A percentile compares a stretch with the other conserved stretches of the same genome.
Conservation (phyloP, 2,797 vertebrate species). For the Cynopterus sphinx region DNA sequence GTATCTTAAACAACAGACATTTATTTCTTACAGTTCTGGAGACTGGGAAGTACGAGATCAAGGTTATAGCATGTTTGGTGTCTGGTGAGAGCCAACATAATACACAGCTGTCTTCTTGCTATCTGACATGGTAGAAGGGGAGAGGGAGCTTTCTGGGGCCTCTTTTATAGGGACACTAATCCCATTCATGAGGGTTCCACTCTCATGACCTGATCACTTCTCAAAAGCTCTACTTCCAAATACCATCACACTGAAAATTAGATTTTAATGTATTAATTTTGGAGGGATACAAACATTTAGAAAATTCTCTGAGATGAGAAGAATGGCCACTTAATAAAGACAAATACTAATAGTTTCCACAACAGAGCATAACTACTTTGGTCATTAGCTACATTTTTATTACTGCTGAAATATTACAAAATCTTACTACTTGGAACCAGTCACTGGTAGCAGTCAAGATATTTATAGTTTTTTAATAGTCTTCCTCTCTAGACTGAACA, state of each 20-base stretch:
- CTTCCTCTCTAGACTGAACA: not conserved
- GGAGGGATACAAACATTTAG: not conserved
- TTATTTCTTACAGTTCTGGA: not conserved
- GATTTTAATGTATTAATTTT: not conserved
- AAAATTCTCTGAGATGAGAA: not conserved
- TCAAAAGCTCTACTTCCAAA: not conserved
- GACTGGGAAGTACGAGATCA: not conserved
- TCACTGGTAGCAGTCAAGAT: not conserved
- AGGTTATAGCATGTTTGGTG: not conserved
- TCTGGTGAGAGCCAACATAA: not conserved
- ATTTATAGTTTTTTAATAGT: not conserved
- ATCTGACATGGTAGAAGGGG: not conserved
- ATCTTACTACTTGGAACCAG: not conserved
- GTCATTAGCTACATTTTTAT: slow-evolving; percentile 18
- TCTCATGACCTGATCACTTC: not conserved
- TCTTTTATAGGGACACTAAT: not conserved
- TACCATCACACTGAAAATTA: not conserved
- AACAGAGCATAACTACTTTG: slow-evolving; percentile 16
- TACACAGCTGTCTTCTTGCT: not conserved
- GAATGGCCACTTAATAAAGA: not conserved
- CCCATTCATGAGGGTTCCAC: not conserved
- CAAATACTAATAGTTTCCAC: slow-evolving; percentile 44
- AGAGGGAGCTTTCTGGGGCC: not conserved
- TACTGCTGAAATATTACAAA: slow-evolving; percentile 4
- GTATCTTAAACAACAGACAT: not conserved